Base-by-base conservation (phyloP, 2,888 invertebrate genomes). In the Drosophila emarginata region DNA sequence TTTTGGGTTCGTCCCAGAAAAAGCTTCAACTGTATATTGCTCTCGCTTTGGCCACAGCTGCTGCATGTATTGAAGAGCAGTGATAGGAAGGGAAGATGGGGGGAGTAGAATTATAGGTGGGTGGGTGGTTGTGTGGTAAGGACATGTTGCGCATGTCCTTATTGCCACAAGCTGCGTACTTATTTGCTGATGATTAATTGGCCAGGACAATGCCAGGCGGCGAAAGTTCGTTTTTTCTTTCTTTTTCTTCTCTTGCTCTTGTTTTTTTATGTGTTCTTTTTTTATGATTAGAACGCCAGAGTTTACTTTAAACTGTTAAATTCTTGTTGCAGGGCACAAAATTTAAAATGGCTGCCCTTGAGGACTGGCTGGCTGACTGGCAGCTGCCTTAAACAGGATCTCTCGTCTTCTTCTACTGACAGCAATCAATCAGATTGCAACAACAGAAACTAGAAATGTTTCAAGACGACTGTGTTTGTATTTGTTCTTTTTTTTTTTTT, bases 91-190 rank as follows among this genome's bases (percentile, higher is more conserved):
- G 12, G 54, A 1, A 52, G 68, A 32, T 61, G 5, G 9, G 57
- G 57, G 23, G 50, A 14, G 0, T 3, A 6, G 54, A 40, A 21
- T 26, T 1, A 32, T 11, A 58, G 32, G 45, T 45, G 4, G 45
- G 45, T 21, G 45, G 45, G 45, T 32, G 45, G 45, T 21, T 45
- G 50, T 18, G 11, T 58, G 50, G 23, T 57, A 53, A 65, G 67
- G 70, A 75, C 65, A 80, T 88, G 87, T 79, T 89, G 89, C 87
- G 87, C 90, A 89, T 89, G 90, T 81, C 85, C 85, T 87, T 68
- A 61, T 40, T 74, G 57, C 75, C 76, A 73, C 81, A 74, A 74
- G 76, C 79, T 72, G 78, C 69, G 65, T 78, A 78, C 80, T 89
- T 85, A 81, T 76, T 56, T 54, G 70, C 72, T 57, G 76, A 78